Evolutionary conservation across 2,888 invertebrate species (phyloP).

Genomic region (Cephus pygmeus): DNA sequence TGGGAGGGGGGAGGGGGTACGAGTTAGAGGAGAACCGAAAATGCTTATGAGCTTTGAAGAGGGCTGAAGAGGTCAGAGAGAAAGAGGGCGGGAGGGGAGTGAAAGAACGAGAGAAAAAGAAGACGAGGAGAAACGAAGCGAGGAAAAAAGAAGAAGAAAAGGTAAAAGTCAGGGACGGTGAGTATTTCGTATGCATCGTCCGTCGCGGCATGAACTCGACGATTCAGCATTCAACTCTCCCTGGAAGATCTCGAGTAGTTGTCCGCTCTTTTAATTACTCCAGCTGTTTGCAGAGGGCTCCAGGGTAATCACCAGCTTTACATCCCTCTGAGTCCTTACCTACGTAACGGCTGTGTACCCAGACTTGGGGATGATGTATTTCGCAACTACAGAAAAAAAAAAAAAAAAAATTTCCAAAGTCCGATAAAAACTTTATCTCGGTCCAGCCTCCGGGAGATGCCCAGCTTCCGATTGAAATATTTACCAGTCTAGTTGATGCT

Average conservation of each 20-base stretch:
- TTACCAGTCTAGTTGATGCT: too few relatives aligned
- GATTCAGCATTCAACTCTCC: constrained; percentile 21
- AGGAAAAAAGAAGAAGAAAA: too few relatives aligned
- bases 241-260: constrained; percentile 23
- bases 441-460: too few relatives aligned
- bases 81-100: too few relatives aligned
- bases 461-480: too few relatives aligned
- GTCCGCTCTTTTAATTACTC: constrained; percentile 24
- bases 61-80: too few relatives aligned
- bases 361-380: constrained; percentile 16
- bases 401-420: background rate
- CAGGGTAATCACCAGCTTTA: constrained; percentile 23
- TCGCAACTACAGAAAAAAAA: constrained; percentile 3
- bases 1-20: too few relatives aligned
- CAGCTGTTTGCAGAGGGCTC: constrained; percentile 24
- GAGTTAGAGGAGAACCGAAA: too few relatives aligned
- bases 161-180: too few relatives aligned
- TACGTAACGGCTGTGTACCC: constrained; percentile 11
- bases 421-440: background rate
- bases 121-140: too few relatives aligned
- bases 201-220: constrained; percentile 12
- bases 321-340: constrained; percentile 20
- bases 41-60: too few relatives aligned
- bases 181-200: background rate
- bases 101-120: too few relatives aligned